phyloP scores from a whole-genome alignment of 2,113 vertebrate genomes.

The Phaethornis superciliosus region DNA sequence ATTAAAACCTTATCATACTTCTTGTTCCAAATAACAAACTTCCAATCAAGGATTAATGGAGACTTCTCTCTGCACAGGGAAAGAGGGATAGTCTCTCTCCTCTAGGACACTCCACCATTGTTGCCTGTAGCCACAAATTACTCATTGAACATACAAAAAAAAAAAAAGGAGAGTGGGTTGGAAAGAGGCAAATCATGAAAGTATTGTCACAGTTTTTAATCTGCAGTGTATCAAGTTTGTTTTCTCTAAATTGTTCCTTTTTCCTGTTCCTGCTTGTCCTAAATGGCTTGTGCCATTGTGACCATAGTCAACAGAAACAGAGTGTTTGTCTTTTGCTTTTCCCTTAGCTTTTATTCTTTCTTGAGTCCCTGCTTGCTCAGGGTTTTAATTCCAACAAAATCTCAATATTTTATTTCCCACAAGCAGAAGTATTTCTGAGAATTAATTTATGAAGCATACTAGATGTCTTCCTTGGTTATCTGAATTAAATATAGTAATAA shows the following conservation, averaged over 20 bases:
- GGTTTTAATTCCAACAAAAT: background rate
- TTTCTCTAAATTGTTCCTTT: background rate
- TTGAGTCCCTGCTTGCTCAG: background rate
- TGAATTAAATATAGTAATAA: background rate
- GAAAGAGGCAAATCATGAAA: background rate
- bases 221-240: background rate
- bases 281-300: background rate
- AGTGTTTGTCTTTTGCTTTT: background rate
- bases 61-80: background rate
- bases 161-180: background rate
- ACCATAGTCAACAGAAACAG: background rate
- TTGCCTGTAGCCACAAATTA: background rate
- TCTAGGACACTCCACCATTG: background rate
- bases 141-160: background rate
- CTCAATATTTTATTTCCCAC: background rate
- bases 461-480: background rate
- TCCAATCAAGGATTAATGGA: fast-evolving
- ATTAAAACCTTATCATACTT: background rate
- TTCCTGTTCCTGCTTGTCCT: background rate
- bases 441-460: background rate
- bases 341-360: background rate
- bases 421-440: background rate
- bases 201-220: background rate
- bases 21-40: background rate
- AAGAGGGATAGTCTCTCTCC: background rate